Evolutionary conservation across 2,888 invertebrate species (phyloP), one percentile per base, ranked within the genome.

Genomic region (Acrobasis suavella): DNA sequence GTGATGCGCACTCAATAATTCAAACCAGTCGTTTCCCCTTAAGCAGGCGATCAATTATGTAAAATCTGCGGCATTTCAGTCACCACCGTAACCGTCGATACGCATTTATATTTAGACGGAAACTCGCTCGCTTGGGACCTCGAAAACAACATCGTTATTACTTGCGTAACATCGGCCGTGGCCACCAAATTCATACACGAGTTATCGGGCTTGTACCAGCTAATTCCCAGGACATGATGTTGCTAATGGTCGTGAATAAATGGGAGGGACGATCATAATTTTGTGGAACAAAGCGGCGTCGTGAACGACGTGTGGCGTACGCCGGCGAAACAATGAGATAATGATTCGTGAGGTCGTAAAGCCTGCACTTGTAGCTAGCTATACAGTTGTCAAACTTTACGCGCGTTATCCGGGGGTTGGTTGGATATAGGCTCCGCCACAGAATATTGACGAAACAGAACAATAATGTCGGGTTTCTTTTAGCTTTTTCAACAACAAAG

Each of bases 201-300:
- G 75, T 77, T 75, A 80, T 68, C 70, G 71, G 62, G 64, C 72
- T 67, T 75, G 72, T 75, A 78, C 77, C 78, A 79, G 77, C 78
- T 83, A 79, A 83, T 77, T 55, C 77, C 76, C 73, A 73, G 75
- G 80, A 87, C 83, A 82, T 86, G 85, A 87, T 83, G 83, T 83
- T 81, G 80, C 83, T 85, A 89, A 89, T 85, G 85, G 81, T 75
- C 67, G 69, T 75, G 83, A 82, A 86, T 87, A 87, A 62, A 85
- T 83, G 74, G 75, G 77, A 79, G 82, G 83, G 82, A 82, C 82
- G 83, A 86, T 85, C 89, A 87, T 89, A 89, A 90, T 85, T 88
- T 83, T 75, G 72, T 71, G 65, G 81, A 86, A 89, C 89, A 91
- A 90, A 83, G 85, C 84, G 72, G 72, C 68, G 69, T 73, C 78